Evolutionary conservation across 2,888 invertebrate species (phyloP).

Genomic region (Invenusta paracnida): DNA sequence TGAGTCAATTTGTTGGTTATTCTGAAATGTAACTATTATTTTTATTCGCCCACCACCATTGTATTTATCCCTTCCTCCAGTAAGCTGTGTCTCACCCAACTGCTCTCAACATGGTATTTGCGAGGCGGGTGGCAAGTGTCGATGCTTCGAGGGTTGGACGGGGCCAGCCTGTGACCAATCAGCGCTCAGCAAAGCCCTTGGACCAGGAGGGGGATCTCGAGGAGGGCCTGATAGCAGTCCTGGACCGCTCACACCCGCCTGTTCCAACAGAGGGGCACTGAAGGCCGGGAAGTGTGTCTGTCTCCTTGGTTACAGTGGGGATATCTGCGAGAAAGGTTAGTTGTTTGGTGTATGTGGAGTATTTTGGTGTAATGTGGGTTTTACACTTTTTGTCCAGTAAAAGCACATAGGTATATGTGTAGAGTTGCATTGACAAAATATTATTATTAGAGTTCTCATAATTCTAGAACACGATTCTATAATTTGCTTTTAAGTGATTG

Average conservation of each 20-base stretch:
- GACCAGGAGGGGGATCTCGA: too few species aligned
- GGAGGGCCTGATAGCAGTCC: neutral
- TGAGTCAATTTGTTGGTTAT: too few species aligned
- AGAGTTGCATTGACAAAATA: too few species aligned
- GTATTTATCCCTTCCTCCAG: too few species aligned
- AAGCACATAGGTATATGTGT: too few species aligned
- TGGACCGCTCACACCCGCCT: slow-evolving; percentile 44
- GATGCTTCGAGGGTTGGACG: slow-evolving; percentile 80
- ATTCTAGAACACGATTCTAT: too few species aligned
- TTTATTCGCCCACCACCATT: too few species aligned
- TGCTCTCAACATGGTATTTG: slow-evolving; percentile 75
- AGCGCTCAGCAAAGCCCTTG: neutral
- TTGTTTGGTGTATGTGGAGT: neutral
- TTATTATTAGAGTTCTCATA: too few species aligned
- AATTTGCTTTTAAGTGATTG: too few species aligned
- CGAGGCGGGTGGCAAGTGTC: slow-evolving; percentile 71
- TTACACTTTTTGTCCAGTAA: too few species aligned
- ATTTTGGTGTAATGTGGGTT: too few species aligned
- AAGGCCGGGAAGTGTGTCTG: slow-evolving; percentile 45
- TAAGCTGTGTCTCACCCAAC: slow-evolving; percentile 73
- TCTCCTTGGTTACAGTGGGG: slow-evolving; percentile 25
- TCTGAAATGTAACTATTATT: too few species aligned
- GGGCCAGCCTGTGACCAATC: slow-evolving; percentile 72
- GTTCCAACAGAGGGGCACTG: slow-evolving; percentile 53
- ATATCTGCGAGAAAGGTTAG: slow-evolving; percentile 67